Percentiles rank a stretch among this genome's conserved stretches.
These are phyloP conservation scores for Cepaea nemoralis DNA, from an alignment of 1,140 invertebrate species.

Conservation along the genomic window DNA sequence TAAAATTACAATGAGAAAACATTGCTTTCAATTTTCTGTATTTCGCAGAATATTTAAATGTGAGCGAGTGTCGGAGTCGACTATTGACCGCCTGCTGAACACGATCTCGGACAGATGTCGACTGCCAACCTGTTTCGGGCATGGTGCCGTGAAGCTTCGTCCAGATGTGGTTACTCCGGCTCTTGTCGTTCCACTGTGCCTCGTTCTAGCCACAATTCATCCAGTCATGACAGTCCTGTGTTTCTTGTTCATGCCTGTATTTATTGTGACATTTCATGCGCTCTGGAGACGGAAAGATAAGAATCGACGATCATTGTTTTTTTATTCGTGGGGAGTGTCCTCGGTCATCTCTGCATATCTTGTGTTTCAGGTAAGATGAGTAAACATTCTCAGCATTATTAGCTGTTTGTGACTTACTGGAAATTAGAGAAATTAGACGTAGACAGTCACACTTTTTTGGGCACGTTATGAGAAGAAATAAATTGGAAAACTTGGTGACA, in stretches of 20 bases:
- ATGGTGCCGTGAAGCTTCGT: constrained; percentile 58
- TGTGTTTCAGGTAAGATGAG: constrained; percentile 44
- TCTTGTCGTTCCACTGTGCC: constrained; percentile 53
- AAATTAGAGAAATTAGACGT: too few species aligned
- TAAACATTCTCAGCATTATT: too few species aligned
- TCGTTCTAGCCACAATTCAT: constrained; percentile 58
- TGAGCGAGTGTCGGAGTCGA: constrained; percentile 48
- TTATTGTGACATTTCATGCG: constrained; percentile 62
- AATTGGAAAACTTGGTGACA: too few species aligned
- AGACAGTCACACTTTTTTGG: too few species aligned
- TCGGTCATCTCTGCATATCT: constrained; percentile 59
- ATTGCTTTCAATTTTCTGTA: too few species aligned
- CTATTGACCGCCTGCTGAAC: constrained; percentile 45
- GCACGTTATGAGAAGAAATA: too few species aligned
- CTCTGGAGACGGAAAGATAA: constrained; percentile 32
- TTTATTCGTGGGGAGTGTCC: constrained; percentile 62
- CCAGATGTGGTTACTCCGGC: constrained; percentile 61
- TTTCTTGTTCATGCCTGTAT: constrained; percentile 55
- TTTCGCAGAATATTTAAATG: constrained; percentile 54
- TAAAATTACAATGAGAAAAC: too few species aligned
- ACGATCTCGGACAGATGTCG: constrained; percentile 60
- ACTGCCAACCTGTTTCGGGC: constrained; percentile 57
- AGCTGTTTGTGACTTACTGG: too few species aligned
- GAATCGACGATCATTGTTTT: constrained; percentile 55
- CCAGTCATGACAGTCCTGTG: constrained; percentile 51